A percentile compares a stretch with the other conserved stretches of the same genome.
Evolutionary conservation across 2,888 invertebrate species (phyloP).

Genomic region (Plemyria rubiginata): DNA sequence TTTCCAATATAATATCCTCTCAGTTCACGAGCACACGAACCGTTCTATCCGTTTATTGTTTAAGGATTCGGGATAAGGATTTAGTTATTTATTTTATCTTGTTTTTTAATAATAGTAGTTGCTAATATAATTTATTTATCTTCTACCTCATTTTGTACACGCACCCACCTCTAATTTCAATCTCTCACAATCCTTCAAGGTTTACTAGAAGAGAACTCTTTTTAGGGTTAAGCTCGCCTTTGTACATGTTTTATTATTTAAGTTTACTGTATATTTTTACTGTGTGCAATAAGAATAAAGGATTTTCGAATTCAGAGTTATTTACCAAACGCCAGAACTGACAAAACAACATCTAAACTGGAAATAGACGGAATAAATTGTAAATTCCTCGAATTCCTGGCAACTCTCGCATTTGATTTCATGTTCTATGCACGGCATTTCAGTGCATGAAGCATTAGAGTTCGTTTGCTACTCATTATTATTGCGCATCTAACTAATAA

Average conservation of each 20-base stretch:
- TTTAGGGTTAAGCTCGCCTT: too few species aligned
- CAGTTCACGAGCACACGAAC: background rate
- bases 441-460: constrained; percentile 14
- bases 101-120: too few species aligned
- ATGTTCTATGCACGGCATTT: constrained; percentile 1
- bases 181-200: too few species aligned
- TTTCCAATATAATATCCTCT: background rate
- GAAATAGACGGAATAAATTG: background rate
- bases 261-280: too few species aligned
- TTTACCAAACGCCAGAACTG: background rate
- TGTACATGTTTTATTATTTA: too few species aligned
- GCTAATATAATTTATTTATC: too few species aligned
- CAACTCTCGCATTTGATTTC: background rate
- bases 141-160: too few species aligned
- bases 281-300: too few species aligned
- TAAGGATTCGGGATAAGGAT: too few species aligned
- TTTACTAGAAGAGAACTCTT: too few species aligned
- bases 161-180: too few species aligned
- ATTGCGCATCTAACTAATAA: constrained; percentile 3
- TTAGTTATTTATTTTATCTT: too few species aligned
- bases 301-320: background rate
- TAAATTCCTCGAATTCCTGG: background rate
- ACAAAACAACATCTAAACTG: background rate
- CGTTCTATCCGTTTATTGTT: background rate
- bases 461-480: constrained; percentile 21